Evolutionary conservation across 2,113 vertebrate species (phyloP), one percentile per base, ranked within the genome.

Genomic region (Tursiops truncatus): DNA sequence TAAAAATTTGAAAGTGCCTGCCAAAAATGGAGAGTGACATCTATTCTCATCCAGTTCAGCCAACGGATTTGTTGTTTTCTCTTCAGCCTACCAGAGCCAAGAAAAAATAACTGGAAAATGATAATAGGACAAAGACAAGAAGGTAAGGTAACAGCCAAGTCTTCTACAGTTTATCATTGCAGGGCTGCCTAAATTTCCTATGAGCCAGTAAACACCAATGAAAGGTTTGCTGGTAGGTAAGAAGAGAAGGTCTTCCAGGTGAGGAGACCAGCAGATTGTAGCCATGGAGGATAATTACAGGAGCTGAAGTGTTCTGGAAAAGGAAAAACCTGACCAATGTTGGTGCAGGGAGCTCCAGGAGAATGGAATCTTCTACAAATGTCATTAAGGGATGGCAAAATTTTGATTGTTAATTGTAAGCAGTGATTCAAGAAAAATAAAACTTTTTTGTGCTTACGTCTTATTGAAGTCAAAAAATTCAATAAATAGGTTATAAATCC

Each of bases 81-180:
- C 17, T 31, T 68, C 28, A 96, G 26, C 14, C 47, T 58, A 71
- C 31, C 4, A 92, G 17, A 74, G 36, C 25, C 44, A 92, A 95
- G 70, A 90, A 94, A 97, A 84, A 33, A 25, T 60, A 80, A 38
- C 2, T 90, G 79, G 58, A 94, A 95, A 95, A 74, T 47, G 26
- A 80, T 50, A 62, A 62, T 11, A 77, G 21, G 20, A 92, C 17
- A 74, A 89, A 93, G 20, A 60, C 47, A 82, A 20, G 18, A 36
- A 77, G 17, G n/a, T 67, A 67, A 23, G 53, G 5, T 47, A 33
- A 77, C 56, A 89, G 33, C 13, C 50, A 92, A n/a, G 2, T 47
- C 17, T 68, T 41, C 65, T 33, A 65, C 17, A 10, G 14, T 94
- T 97, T 50, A n/a, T 60, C 25, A 87, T 47, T 31, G 60, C 10